Evolutionary conservation across 1,140 invertebrate species (phyloP), one percentile per base, ranked within the genome.

Genomic region (Steinernema feltiae): DNA sequence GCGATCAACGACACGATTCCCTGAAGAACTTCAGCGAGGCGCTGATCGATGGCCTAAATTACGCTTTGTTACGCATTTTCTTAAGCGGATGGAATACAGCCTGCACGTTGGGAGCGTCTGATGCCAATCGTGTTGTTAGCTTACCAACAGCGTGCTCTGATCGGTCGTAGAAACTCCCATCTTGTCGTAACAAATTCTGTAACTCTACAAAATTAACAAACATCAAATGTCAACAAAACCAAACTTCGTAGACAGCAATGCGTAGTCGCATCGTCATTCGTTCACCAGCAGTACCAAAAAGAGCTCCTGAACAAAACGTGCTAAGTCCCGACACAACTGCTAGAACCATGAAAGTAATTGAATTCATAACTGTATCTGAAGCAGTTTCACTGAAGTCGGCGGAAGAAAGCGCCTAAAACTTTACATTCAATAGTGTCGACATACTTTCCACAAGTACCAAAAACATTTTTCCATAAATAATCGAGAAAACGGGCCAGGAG

Each of bases 1-100:
- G 80, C 69, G 15, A 86, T 83, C 24, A 89, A 82, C 46, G 88
- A 87, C 46, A 88, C 85, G 3, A 89, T 18, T 72, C 83, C 86
- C 77, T 88, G 87, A 31, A 89, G 76, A 1, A 88, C 75, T 17
- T 82, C 84, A 0, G 88, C 88, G 15, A 90, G 75, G 76, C 88
- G 83, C 24, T 85, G 84, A 73, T 84, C 88, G 71, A 89, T 87
- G 2, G 89, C 89, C 88, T 88, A 79, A 17, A 81, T n/a, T n/a
- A n/a, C n/a, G n/a, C n/a, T n/a, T n/a, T n/a, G n/a, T n/a, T n/a
- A n/a, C n/a, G n/a, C n/a, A n/a, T n/a, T n/a, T n/a, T n/a, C n/a
- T n/a, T n/a, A n/a, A n/a, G n/a, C n/a, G n/a, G n/a, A n/a, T n/a
- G n/a, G n/a, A n/a, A n/a, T n/a, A n/a, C n/a, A n/a, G n/a, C n/a